Evolutionary conservation across 2,797 vertebrate species (phyloP).

Genomic region (Acanthurus lineatus): DNA sequence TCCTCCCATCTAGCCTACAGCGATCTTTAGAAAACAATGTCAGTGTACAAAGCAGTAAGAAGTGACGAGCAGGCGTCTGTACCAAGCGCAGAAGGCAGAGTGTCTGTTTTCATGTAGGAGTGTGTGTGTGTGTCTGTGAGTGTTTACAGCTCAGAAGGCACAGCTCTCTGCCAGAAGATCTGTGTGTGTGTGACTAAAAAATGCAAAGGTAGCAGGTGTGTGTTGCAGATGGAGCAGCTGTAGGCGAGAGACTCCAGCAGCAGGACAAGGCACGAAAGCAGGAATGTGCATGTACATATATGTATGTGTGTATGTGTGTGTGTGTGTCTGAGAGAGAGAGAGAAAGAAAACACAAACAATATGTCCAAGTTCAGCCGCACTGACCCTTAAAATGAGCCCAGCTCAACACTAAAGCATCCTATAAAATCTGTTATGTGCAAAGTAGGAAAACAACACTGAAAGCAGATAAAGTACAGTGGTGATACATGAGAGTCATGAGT

Average conservation of each 20-base stretch:
- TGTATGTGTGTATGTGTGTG: slow-evolving; percentile 40
- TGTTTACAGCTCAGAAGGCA: slow-evolving; percentile 73
- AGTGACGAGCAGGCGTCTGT: slow-evolving; percentile 24
- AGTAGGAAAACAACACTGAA: slow-evolving; percentile 38
- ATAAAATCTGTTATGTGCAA: slow-evolving; percentile 49
- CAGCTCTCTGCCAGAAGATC: slow-evolving; percentile 61
- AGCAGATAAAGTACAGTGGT: slow-evolving; percentile 27
- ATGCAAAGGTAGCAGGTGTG: slow-evolving; percentile 58
- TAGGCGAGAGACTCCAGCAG: slow-evolving; percentile 65
- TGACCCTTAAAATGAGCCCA: slow-evolving; percentile 33
- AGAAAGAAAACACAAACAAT: slow-evolving; percentile 40
- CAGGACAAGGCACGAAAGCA: slow-evolving; percentile 86
- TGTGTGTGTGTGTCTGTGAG: slow-evolving; percentile 39
- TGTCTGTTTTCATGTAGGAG: slow-evolving; percentile 16
- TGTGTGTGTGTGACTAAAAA: slow-evolving; percentile 40
- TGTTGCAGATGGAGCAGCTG: slow-evolving; percentile 65
- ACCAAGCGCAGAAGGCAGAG: slow-evolving; percentile 61
- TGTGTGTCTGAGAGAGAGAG: neutral
- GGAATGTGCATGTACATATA: slow-evolving; percentile 33
- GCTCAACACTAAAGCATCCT: slow-evolving; percentile 30
- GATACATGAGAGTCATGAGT: slow-evolving; percentile 18
- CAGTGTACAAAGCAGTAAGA: slow-evolving; percentile 43
- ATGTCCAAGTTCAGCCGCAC: slow-evolving; percentile 35
- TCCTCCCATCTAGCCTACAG: slow-evolving; percentile 24
- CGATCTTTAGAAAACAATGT: slow-evolving; percentile 31